Evolutionary conservation across 1,140 invertebrate genomes (phyloP), one percentile per base, ranked within the genome.

Genomic region (Aphaenogaster rudis): DNA sequence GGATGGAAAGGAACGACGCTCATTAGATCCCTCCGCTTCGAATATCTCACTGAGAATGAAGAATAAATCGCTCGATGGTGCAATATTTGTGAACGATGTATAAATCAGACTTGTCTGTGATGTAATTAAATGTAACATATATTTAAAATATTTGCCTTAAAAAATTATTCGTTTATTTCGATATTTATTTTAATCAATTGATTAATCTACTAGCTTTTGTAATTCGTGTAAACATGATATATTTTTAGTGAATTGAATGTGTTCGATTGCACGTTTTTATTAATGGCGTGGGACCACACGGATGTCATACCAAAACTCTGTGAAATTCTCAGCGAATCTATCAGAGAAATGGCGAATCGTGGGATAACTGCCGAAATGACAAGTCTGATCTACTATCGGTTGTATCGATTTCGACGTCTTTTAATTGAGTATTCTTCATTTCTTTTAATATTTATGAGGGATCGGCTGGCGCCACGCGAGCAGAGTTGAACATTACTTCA

Each of bases 361-460:
- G 74, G 39, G 72, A 84, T 89, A 89, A 87, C 64, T 72, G 61
- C 0, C 39, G 36, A 69, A 82, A 71, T 87, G 79, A 89, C 85
- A 89, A 87, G 72, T 59, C 71, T 87, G 72, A 89, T 89, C 52
- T 86, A 81, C 21, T n/a, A 28, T 67, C 64, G 57, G 61, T 87
- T 77, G 74, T 69, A 54, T 76, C 48, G 61, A 67, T 64, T 39
- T 54, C 59, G 28, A 85, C 50, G 54, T 90, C 74, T 84, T 90
- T 91, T 90, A 88, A 88, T 90, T 86, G 66, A 77, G 48, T 61
- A 59, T 74, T 28, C 13, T 52, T 9, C 45, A 21, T 63, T 50
- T 50, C 11, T 71, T 50, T 28, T 13, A 69, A 71, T 52, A 42
- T 45, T 84, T 59, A 57, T 8, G 28, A 76, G 52, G 42, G 69